Percentiles rank a stretch among this genome's conserved stretches.
Evolutionary conservation across 2,888 invertebrate species (phyloP).

Genomic region (Drosophila cognata): DNA sequence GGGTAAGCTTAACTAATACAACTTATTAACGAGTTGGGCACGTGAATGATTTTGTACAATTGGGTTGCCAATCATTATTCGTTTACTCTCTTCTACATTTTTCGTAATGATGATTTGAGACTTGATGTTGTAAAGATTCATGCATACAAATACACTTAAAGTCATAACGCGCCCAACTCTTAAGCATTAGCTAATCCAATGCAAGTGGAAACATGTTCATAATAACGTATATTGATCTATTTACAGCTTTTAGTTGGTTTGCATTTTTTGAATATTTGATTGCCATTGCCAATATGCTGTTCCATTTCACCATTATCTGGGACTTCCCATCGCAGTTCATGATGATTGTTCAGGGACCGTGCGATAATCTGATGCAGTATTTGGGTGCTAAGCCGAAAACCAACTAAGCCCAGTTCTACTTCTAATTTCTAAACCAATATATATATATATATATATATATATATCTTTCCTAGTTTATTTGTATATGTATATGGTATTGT

Average conservation of each 20-base stretch:
- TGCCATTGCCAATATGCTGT: slow-evolving; percentile 96
- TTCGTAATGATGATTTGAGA: background rate
- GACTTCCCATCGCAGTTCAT: slow-evolving; percentile 94
- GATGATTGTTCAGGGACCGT: slow-evolving; percentile 88
- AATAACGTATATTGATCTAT: slow-evolving; percentile 4
- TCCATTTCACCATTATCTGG: slow-evolving; percentile 93
- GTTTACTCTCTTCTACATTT: background rate
- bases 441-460: background rate
- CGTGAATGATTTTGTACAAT: background rate
- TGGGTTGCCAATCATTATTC: background rate
- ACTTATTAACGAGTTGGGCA: background rate
- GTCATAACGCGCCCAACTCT: slow-evolving; percentile 14
- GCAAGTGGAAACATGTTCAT: background rate
- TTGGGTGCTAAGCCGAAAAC: slow-evolving; percentile 59
- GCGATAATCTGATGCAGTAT: slow-evolving; percentile 82
- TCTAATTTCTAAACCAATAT: background rate
- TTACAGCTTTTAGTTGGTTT: slow-evolving; percentile 96
- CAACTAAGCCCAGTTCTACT: slow-evolving; percentile 43
- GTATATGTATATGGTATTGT: slow-evolving; percentile 20
- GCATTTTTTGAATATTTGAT: slow-evolving; percentile 96
- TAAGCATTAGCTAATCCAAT: slow-evolving; percentile 10
- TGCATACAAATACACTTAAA: background rate
- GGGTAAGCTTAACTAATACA: slow-evolving; percentile 87
- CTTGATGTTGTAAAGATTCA: background rate
- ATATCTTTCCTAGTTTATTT: slow-evolving; percentile 17